Evolutionary conservation across 2,797 vertebrate genomes (phyloP).

Genomic region (Anabas testudineus): DNA sequence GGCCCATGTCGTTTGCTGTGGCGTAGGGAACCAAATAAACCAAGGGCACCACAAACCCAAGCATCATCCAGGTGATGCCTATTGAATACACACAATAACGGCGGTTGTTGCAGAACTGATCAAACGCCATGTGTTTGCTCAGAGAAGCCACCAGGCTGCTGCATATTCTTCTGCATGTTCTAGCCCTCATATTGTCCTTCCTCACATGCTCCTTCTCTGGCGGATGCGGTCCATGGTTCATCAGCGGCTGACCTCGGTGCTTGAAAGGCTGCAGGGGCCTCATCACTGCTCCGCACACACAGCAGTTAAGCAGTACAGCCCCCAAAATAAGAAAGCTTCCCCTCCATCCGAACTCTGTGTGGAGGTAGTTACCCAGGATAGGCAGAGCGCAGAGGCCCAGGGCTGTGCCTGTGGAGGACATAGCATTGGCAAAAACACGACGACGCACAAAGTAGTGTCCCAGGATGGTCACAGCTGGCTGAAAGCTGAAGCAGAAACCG

Average conservation of each 20-base stretch:
- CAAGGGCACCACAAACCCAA: slow-evolving; percentile 90
- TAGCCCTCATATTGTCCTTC: slow-evolving; percentile 30
- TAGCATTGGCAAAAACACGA: slow-evolving; percentile 88
- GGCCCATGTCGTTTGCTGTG: slow-evolving; percentile 82
- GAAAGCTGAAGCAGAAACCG: slow-evolving; percentile 95
- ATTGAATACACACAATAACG: slow-evolving; percentile 86
- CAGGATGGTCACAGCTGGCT: slow-evolving; percentile 90
- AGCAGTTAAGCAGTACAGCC: slow-evolving; percentile 91
- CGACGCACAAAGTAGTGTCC: slow-evolving; percentile 92
- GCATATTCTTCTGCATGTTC: slow-evolving; percentile 18
- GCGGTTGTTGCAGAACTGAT: slow-evolving; percentile 87
- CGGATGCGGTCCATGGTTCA: slow-evolving; percentile 49
- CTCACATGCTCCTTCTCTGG: slow-evolving; percentile 16
- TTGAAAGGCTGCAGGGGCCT: slow-evolving; percentile 83
- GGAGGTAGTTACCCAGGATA: slow-evolving; percentile 88
- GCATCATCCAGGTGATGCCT: slow-evolving; percentile 91
- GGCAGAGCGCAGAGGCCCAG: slow-evolving; percentile 91
- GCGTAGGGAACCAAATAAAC: slow-evolving; percentile 94
- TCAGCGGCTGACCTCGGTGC: slow-evolving; percentile 54
- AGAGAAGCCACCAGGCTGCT: slow-evolving; percentile 64
- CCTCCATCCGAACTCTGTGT: slow-evolving; percentile 91
- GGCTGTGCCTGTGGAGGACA: slow-evolving; percentile 92
- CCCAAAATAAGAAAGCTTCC: slow-evolving; percentile 93
- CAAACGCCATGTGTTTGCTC: slow-evolving; percentile 91
- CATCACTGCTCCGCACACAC: slow-evolving; percentile 93